Evolutionary conservation across 1,140 invertebrate genomes (phyloP).

Genomic region (Sycobia sp.): DNA sequence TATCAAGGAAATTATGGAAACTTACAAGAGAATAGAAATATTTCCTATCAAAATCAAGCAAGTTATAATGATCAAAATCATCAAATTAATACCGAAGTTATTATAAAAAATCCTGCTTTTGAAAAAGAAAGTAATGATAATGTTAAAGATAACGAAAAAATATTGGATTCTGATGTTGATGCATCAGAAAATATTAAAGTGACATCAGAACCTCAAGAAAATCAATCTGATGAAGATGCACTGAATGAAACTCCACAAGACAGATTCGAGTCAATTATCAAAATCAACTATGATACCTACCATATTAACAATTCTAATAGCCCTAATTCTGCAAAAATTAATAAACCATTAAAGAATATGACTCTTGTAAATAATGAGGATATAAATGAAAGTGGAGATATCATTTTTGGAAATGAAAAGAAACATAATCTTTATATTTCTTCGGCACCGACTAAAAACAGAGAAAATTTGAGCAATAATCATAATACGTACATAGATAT

Average conservation of each 20-base stretch:
- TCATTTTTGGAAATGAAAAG: constrained; percentile 25
- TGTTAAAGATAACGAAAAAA: constrained; percentile 12
- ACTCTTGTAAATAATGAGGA: neutral
- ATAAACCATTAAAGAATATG: too few species aligned
- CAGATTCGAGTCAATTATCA: constrained; percentile 22
- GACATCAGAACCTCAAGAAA: constrained; percentile 30
- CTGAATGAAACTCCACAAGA: constrained; percentile 25
- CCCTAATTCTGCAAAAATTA: too few species aligned
- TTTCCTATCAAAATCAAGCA: constrained; percentile 22
- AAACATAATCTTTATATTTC: constrained; percentile 15
- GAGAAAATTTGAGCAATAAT: neutral
- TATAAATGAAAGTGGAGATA: constrained; percentile 8
- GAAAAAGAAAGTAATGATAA: constrained; percentile 39
- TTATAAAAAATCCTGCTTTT: constrained; percentile 50
- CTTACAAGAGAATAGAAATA: constrained; percentile 21
- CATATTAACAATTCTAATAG: neutral
- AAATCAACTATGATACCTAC: constrained; percentile 1
- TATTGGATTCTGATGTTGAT: constrained; percentile 47
- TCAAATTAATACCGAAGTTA: constrained; percentile 45
- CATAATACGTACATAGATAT: neutral
- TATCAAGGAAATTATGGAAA: constrained; percentile 26
- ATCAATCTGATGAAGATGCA: constrained; percentile 23
- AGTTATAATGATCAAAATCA: constrained; percentile 35
- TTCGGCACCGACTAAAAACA: neutral
- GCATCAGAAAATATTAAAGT: constrained; percentile 53